These are phyloP conservation scores for Mnemiopsis leidyi DNA, from an alignment of 37 sponge, comb jelly and placozoan genomes.

Conservation along the genomic window DNA sequence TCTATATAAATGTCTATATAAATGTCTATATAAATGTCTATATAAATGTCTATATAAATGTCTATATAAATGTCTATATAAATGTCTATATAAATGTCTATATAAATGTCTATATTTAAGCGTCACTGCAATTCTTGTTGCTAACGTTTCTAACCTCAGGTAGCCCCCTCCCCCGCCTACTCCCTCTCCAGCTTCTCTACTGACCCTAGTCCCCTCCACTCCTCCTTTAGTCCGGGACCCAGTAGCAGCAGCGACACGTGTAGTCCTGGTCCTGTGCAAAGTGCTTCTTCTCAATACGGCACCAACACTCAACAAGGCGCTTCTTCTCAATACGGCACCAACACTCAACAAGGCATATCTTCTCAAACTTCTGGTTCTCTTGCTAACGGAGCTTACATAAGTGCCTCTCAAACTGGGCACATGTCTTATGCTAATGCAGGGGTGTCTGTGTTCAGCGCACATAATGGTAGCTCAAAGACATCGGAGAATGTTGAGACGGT, in stretches of 20 bases:
- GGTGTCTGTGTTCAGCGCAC: neutral
- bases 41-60: too few species aligned
- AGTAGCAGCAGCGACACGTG: neutral
- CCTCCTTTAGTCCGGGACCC: neutral
- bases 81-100: too few species aligned
- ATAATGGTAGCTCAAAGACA: neutral
- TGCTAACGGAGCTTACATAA: too few species aligned
- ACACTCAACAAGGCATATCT: too few species aligned
- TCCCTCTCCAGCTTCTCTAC: neutral
- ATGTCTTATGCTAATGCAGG: neutral
- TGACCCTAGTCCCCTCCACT: conserved; percentile 40
- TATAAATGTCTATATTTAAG: neutral
- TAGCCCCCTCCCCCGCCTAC: conserved; percentile 3
- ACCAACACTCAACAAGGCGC: neutral
- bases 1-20: too few species aligned
- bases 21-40: too few species aligned
- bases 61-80: too few species aligned
- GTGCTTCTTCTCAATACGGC: neutral
- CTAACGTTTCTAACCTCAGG: neutral
- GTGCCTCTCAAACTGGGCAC: neutral
- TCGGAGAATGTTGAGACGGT: neutral
- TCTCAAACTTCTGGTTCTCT: too few species aligned
- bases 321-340: neutral
- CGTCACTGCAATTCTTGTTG: neutral
- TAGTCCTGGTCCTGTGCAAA: neutral